Evolutionary conservation across 2,113 vertebrate genomes (phyloP).

Genomic region (Leucosticte australis): DNA sequence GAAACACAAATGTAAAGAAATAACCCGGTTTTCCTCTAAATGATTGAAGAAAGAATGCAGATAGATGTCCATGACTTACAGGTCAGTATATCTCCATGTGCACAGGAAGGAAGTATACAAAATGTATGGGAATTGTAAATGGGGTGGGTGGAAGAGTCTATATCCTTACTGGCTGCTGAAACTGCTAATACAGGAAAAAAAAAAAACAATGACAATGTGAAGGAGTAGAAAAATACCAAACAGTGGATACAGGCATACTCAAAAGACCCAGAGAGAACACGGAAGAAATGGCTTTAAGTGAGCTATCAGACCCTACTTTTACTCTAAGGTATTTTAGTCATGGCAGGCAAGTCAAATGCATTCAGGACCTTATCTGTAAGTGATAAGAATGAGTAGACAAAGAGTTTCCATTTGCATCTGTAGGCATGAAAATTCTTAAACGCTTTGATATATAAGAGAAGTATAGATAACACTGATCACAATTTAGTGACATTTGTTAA

Average conservation of each 20-base stretch:
- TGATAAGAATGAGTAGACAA: neutral
- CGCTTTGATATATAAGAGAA: neutral
- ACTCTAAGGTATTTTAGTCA: neutral
- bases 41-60: neutral
- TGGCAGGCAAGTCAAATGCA: neutral
- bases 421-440: neutral
- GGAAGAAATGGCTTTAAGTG: neutral
- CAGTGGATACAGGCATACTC: neutral
- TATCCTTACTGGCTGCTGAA: neutral
- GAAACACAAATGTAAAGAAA: conserved; percentile 23
- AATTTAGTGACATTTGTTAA: neutral
- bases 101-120: neutral
- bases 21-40: neutral
- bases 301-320: neutral
- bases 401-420: neutral
- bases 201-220: neutral
- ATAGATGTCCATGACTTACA: neutral
- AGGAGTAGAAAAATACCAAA: neutral
- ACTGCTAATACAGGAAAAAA: neutral
- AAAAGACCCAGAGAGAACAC: neutral
- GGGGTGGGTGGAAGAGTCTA: neutral
- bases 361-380: neutral
- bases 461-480: neutral
- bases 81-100: neutral
- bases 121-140: neutral